Evolutionary conservation across 1,140 invertebrate species (phyloP).

Genomic region (Sitodiplosis mosellana): DNA sequence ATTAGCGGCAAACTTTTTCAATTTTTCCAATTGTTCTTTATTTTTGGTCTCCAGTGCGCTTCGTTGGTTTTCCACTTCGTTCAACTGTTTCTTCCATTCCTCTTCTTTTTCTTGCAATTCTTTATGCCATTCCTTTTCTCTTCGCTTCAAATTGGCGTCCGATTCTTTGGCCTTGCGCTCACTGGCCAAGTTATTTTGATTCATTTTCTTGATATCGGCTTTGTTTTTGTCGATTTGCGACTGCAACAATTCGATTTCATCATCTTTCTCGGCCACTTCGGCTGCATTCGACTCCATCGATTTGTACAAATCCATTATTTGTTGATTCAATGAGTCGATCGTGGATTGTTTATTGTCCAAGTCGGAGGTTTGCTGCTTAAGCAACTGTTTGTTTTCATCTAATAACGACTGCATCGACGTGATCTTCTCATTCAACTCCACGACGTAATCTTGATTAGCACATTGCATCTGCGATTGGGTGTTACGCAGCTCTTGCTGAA

Average conservation of each 20-base stretch:
- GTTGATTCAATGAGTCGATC: slow-evolving; percentile 18
- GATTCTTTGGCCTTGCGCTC: slow-evolving; percentile 19
- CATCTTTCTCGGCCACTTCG: slow-evolving; percentile 15
- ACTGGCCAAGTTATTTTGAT: slow-evolving; percentile 13
- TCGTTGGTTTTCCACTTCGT: slow-evolving; percentile 15
- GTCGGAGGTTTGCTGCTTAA: slow-evolving; percentile 14
- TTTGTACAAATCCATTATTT: slow-evolving; percentile 14
- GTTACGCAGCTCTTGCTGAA: slow-evolving; percentile 7
- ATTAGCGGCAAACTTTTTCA: slow-evolving; percentile 55
- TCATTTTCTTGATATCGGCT: slow-evolving; percentile 27
- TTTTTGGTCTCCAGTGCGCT: slow-evolving; percentile 25
- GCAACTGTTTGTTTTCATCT: slow-evolving; percentile 12
- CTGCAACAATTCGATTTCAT: slow-evolving; percentile 13
- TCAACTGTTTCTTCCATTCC: slow-evolving; percentile 22
- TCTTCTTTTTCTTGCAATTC: slow-evolving; percentile 25
- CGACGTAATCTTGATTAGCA: background rate
- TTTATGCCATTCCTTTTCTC: slow-evolving; percentile 27
- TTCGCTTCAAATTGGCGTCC: slow-evolving; percentile 22
- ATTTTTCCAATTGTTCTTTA: slow-evolving; percentile 38
- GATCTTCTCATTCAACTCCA: background rate
- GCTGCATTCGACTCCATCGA: slow-evolving; percentile 13
- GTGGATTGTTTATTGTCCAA: slow-evolving; percentile 15
- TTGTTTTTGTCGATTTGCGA: slow-evolving; percentile 20
- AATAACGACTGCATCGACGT: slow-evolving; percentile 3
- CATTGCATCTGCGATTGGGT: background rate